Percentiles rank a stretch among this genome's conserved stretches.
Conservation (phyloP, 2,113 vertebrate genomes). For the Panthera tigris region DNA sequence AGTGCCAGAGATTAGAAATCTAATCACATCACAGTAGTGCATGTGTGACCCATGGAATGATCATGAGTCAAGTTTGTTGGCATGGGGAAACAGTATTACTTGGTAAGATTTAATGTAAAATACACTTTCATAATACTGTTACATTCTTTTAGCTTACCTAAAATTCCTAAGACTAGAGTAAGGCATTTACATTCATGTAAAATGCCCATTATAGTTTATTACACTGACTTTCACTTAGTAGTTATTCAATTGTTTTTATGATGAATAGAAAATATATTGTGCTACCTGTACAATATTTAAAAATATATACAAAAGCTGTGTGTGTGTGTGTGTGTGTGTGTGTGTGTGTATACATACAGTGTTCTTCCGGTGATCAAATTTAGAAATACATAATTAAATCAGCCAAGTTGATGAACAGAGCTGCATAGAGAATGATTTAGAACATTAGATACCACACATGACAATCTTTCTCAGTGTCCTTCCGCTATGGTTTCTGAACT, state of each 20-base stretch:
- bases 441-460: background rate
- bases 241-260: background rate
- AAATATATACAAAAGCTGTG: background rate
- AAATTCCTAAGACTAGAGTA: background rate
- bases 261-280: background rate
- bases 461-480: background rate
- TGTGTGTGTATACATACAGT: background rate
- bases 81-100: background rate
- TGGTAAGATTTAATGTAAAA: background rate
- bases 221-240: background rate
- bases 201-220: background rate
- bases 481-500: background rate
- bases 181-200: background rate
- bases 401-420: background rate
- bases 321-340: too few species aligned
- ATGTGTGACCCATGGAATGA: background rate
- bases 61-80: background rate
- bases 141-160: background rate
- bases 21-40: background rate
- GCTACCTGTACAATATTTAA: background rate
- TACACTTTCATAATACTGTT: background rate
- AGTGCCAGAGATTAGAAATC: background rate
- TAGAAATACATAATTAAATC: background rate
- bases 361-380: background rate
- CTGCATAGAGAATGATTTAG: background rate